Conservation (phyloP, 1,140 invertebrate genomes). For the Eupeodes corollae region DNA sequence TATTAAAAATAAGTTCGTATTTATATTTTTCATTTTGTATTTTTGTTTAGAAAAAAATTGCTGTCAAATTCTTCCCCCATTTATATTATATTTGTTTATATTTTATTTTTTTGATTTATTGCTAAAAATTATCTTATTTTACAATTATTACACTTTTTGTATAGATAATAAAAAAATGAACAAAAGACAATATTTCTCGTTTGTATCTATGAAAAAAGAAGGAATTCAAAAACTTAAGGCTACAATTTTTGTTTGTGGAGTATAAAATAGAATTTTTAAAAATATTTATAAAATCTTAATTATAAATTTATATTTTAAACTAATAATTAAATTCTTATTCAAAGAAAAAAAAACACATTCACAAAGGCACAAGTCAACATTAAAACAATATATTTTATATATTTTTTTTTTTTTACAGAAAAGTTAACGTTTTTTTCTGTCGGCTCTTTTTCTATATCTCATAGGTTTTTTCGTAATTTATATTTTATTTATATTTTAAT, state of each 20-base stretch:
- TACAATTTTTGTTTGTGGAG: neutral
- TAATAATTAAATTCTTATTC: neutral
- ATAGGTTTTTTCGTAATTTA: slow-evolving; percentile 18
- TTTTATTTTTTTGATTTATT: no score
- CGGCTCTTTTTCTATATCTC: slow-evolving; percentile 14
- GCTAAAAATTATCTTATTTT: no score
- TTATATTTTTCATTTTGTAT: no score
- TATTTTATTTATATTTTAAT: slow-evolving; percentile 9
- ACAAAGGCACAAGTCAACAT: slow-evolving; percentile 39
- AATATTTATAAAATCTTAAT: slow-evolving; percentile 3
- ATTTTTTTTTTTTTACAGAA: slow-evolving; percentile 11
- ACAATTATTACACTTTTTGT: no score
- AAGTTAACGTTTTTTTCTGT: slow-evolving; percentile 14
- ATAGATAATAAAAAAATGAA: no score
- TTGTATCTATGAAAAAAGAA: slow-evolving; percentile 1
- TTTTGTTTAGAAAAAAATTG: no score
- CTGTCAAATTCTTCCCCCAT: no score
- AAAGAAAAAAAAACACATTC: slow-evolving; percentile 11
- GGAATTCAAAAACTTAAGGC: slow-evolving; percentile 16
- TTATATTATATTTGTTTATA: no score
- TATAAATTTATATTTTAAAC: slow-evolving; percentile 3
- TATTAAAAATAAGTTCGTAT: no score
- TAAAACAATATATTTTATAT: slow-evolving; percentile 20
- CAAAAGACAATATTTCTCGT: no score
- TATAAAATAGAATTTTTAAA: slow-evolving; percentile 2